Evolutionary conservation across 2,888 invertebrate genomes (phyloP).

Genomic region (Emmelina monodactyla): DNA sequence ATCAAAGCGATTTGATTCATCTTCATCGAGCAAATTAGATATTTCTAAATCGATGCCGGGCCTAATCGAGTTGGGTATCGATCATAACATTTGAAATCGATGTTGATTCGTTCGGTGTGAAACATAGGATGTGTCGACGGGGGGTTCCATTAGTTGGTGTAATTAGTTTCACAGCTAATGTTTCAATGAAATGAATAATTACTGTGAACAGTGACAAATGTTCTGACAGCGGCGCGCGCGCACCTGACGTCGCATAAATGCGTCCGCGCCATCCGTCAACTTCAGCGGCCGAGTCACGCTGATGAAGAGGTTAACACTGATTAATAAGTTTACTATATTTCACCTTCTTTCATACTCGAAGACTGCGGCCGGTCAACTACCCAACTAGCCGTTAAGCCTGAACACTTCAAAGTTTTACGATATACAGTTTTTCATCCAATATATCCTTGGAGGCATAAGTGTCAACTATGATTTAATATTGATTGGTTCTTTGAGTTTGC

Average conservation of each 20-base stretch:
- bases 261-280: constrained; percentile 53
- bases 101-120: constrained; percentile 28
- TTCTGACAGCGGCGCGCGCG: constrained; percentile 46
- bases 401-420: too few species aligned
- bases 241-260: constrained; percentile 53
- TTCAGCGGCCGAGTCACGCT: constrained; percentile 37
- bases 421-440: constrained; percentile 1
- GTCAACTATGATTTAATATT: too few species aligned
- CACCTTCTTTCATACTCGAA: too few species aligned
- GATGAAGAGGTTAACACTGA: constrained; percentile 65
- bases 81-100: constrained; percentile 1
- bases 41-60: neutral
- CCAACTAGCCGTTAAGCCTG: too few species aligned
- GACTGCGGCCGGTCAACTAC: too few species aligned
- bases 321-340: too few species aligned
- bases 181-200: constrained; percentile 66
- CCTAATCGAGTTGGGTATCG: neutral
- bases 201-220: constrained; percentile 63
- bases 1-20: neutral
- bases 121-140: constrained; percentile 62
- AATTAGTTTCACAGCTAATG: constrained; percentile 64
- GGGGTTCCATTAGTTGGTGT: constrained; percentile 64
- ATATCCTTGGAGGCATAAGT: too few species aligned
- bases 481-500: too few species aligned
- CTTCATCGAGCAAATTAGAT: neutral